Evolutionary conservation across 2,797 vertebrate genomes (phyloP), one percentile per base, ranked within the genome.

Genomic region (Danio aesculapii): DNA sequence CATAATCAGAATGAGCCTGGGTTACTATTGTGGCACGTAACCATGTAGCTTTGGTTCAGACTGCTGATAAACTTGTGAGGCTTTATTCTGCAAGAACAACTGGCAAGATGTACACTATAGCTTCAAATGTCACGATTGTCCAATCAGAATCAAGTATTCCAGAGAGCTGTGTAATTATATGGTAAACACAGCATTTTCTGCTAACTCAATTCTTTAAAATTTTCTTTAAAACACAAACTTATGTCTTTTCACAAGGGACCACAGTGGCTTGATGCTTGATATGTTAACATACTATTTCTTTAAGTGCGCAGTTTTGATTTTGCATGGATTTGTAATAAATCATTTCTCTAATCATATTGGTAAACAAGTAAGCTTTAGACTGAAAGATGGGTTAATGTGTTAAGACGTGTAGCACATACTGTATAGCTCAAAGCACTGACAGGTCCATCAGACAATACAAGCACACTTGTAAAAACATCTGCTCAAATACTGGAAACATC

Each of bases 341-440:
- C 61, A 43, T 63, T 43, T 63, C n/a, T 49, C 64, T 47, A 67
- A 13, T 67, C 43, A 46, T 16, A 41, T 63, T 46, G 11, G 6
- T 47, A 67, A 19, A 67, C 12, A 3, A 30, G 17, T 16, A 53
- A 64, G 47, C 50, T 55, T 62, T 41, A 16, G 16, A 14, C 19
- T 47, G 12, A 77, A 41, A 16, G 39, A 46, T 64, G 61, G n/a
- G 50, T 19, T 57, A n/a, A 66, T 55, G 49, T 57, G 50, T 67
- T 55, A 67, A 30, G 44, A 59, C 41, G 16, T 11, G 30, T 21
- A 47, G n/a, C 53, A 49, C 63, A 78, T 55, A 39, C 52, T 8
- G 47, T 2, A 50, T 9, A 53, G 17, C 39, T 46, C 52, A 44
- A 11, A 72, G 17, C n/a, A 77, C 6, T 30, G 41, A 57, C 47